Conservation (phyloP, 1,140 invertebrate species). For the Palaemon carinicauda region DNA sequence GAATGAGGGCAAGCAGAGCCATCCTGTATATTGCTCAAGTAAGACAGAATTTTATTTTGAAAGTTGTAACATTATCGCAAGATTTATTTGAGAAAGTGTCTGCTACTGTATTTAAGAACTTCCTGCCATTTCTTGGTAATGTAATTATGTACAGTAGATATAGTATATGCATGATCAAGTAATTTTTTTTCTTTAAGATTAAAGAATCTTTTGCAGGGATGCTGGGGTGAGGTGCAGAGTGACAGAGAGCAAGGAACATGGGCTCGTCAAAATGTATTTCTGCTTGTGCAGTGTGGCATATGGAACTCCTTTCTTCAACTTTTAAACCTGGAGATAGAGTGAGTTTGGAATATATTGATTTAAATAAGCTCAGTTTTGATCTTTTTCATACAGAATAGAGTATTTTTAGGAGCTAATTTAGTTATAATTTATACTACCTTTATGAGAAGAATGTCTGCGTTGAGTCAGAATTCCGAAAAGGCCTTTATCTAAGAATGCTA, state of each 20-base stretch:
- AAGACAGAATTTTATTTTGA: neutral
- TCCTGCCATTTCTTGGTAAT: too few species aligned
- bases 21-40: conserved; percentile 85
- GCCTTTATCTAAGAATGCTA: too few species aligned
- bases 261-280: conserved; percentile 83
- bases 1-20: conserved; percentile 86
- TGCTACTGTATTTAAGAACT: neutral
- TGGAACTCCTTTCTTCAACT: conserved; percentile 90
- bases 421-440: too few species aligned
- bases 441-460: too few species aligned
- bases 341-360: conserved; percentile 64
- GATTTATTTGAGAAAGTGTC: neutral
- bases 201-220: conserved; percentile 70
- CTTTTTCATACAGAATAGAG: too few species aligned
- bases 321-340: conserved; percentile 93
- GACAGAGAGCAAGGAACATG: conserved; percentile 86
- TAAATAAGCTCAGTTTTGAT: too few species aligned
- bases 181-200: neutral
- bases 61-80: neutral
- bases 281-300: conserved; percentile 87
- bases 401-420: too few species aligned
- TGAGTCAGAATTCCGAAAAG: too few species aligned
- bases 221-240: conserved; percentile 91
- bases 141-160: too few species aligned
- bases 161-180: too few species aligned